Evolutionary conservation across 2,113 vertebrate genomes (phyloP).

Genomic region (Centropus unirufus): DNA sequence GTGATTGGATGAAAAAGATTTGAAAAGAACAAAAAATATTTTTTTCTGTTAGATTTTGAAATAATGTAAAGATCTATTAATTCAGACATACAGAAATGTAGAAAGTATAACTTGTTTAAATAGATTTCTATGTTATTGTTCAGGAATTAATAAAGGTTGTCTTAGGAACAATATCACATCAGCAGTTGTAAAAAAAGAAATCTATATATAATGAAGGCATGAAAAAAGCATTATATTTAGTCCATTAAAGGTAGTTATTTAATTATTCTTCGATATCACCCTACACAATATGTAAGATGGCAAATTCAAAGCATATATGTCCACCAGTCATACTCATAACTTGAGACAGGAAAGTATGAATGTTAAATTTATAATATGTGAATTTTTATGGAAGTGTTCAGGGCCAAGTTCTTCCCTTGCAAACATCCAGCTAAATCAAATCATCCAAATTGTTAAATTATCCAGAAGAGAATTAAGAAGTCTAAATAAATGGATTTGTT

Average conservation of each 20-base stretch:
- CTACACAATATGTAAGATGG: background rate
- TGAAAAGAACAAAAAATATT: background rate
- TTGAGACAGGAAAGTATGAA: background rate
- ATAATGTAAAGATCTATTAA: background rate
- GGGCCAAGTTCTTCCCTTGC: background rate
- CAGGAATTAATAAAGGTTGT: background rate
- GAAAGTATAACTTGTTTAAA: background rate
- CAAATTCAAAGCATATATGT: background rate
- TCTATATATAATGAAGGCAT: background rate
- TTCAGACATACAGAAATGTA: background rate
- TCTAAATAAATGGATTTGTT: constrained; percentile 33
- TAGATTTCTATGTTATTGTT: background rate
- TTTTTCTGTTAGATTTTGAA: background rate
- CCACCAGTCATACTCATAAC: background rate
- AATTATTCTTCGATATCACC: background rate
- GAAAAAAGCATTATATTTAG: background rate
- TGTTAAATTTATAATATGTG: background rate
- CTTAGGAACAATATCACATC: background rate
- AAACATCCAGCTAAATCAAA: background rate
- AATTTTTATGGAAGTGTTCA: background rate
- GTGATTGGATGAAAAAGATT: background rate
- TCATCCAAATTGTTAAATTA: constrained; percentile 28
- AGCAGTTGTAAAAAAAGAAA: background rate
- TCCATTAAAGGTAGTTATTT: background rate
- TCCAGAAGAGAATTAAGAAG: background rate